Evolutionary conservation across 2,888 invertebrate species (phyloP), one percentile per base, ranked within the genome.

Genomic region (Hyppa rectilinea): DNA sequence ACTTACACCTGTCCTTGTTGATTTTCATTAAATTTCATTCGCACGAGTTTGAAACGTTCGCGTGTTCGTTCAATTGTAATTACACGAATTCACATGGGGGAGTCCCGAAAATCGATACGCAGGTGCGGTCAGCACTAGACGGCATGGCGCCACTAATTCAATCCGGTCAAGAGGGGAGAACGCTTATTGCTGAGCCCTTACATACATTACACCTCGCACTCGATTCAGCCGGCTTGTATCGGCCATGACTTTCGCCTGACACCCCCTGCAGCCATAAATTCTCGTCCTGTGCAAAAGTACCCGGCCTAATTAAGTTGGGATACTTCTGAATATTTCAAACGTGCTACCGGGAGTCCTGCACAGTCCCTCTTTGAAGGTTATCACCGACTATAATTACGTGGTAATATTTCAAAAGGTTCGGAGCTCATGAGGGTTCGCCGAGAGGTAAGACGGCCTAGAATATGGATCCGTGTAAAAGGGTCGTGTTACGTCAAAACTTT

Each of bases 291-390:
- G 88, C 90, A 92, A 90, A 91, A 91, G 89, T 88, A 85, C 88
- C 88, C 86, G 83, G 85, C 85, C 91, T 92, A 93, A 94, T 93
- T 93, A 93, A 92, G 89, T 89, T 85, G 91, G 90, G 87, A 88
- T 91, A 91, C 91, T 91, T 89, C 84, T 91, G 90, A 91, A 92
- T 92, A 91, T 91, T 91, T 91, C 88, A 91, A 88, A 88, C 87
- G 85, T 82, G 81, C 66, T 64, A 43, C 82, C 79, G 71, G 83
- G 83, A 80, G 82, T 76, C 70, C 55, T 63, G 71, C 80, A 83
- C 81, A 84, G 87, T 88, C 83, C 83, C 84, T 81, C 80, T 88
- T 71, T 85, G 84, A 87, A 87, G 81, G 85, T 86, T 87, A 86
- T 87, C 86, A 88, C 87, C 83, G 84, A 84, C 86, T 86, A 87